Evolutionary conservation across 2,797 vertebrate species (phyloP).

Genomic region (Neosilurus hyrtlii): DNA sequence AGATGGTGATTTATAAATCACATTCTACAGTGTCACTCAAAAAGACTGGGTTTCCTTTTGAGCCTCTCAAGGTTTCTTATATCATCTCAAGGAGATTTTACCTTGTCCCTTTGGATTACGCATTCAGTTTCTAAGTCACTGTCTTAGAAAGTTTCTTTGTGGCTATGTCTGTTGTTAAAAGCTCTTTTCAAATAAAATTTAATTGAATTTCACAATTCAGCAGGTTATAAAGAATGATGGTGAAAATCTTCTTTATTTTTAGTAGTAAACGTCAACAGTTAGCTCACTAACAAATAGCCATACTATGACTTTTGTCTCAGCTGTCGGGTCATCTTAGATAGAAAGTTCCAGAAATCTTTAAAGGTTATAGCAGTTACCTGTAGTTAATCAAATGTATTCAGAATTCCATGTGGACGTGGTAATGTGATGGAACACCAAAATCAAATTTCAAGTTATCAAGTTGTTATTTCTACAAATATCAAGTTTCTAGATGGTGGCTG

Average conservation of each 20-base stretch:
- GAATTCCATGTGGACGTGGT: slow-evolving; percentile 40
- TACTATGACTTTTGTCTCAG: slow-evolving; percentile 33
- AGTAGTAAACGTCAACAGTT: neutral
- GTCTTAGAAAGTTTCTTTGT: neutral
- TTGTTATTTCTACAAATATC: neutral
- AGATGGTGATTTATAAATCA: neutral
- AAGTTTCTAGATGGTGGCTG: neutral
- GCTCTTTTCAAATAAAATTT: neutral
- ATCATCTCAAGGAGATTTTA: neutral
- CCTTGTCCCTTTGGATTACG: neutral
- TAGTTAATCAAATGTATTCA: slow-evolving; percentile 29
- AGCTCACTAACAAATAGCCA: slow-evolving; percentile 2
- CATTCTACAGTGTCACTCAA: neutral
- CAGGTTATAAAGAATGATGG: neutral
- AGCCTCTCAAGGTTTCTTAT: neutral
- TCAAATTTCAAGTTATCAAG: neutral
- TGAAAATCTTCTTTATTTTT: neutral
- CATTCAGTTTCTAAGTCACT: neutral
- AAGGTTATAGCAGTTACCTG: slow-evolving; percentile 23
- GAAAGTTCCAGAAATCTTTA: slow-evolving; percentile 31
- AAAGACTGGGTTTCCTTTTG: neutral
- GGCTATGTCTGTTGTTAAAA: neutral
- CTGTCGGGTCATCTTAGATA: slow-evolving; percentile 35
- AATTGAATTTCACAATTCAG: too few relatives aligned
- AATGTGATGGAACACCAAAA: slow-evolving; percentile 22